Base-by-base conservation (phyloP, 2,888 invertebrate species). In the Nasonia oneida region DNA sequence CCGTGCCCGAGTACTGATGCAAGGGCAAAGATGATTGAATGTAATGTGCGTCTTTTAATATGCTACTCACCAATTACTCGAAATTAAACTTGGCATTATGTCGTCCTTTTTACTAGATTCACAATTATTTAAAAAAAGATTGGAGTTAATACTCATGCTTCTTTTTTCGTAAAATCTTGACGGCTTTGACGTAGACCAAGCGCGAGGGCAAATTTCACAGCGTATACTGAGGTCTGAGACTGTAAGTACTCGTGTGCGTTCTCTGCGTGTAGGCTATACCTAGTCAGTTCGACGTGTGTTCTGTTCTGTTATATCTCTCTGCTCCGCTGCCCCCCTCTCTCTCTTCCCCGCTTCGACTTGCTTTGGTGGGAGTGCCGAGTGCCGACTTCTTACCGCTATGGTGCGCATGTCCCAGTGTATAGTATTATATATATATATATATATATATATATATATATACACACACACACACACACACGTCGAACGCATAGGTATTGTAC, bases 51-150 rank as follows among this genome's bases (percentile, higher is more conserved):
- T 73, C 79, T 85, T 82, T 83, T 80, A 70, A 81, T 29, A 29
- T 75, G 70, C 37, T 89, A 95, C 95, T 95, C 93, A 95, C 95
- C 95, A 95, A 94, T 95, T 95, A 94, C 94, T 94, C 93, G 95
- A 95, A 94, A 95, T 94, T 94, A 95, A 95, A 92, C 95, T 95
- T 89, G 95, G 95, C 95, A 95, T 95, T 91, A 93, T 94, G 85
- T 91, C 90, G 90, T 90, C 91, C 89, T 92, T 92, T 91, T 93
- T 92, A 93, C 91, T 93, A 90, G 91, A 91, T 89, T 91, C 92
- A 89, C 91, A 93, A 90, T 92, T 92, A 92, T 91, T 92, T 90
- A 93, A 92, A 89, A 91, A 90, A 89, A 90, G 88, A 90, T 89
- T 91, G 86, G 90, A 91, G 88, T 91, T 91, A 93, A 92, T 92